phyloP scores from a whole-genome alignment of 2,113 vertebrate species.

The Mohoua ochrocephala region DNA sequence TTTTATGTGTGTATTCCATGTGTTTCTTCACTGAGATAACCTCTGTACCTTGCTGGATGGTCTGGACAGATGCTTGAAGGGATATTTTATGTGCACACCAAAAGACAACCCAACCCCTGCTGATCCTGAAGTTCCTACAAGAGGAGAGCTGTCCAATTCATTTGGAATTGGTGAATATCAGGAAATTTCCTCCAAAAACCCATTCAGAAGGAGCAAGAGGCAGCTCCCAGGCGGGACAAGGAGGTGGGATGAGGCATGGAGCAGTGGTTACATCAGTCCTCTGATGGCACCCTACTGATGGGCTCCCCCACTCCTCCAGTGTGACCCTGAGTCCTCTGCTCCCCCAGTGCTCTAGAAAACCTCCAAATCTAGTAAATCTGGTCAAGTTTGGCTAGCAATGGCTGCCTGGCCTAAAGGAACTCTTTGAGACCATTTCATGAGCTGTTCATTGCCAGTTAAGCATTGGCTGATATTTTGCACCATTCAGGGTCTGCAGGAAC shows the following conservation, averaged over 20 bases:
- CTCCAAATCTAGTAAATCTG: neutral
- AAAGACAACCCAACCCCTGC: neutral
- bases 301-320: rapidly evolving
- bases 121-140: neutral
- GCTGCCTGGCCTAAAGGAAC: neutral
- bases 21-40: neutral
- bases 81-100: neutral
- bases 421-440: neutral
- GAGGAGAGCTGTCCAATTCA: neutral
- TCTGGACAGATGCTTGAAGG: neutral
- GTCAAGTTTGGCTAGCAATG: neutral
- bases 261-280: neutral
- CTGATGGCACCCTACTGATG: neutral
- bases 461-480: neutral
- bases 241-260: neutral
- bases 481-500: neutral
- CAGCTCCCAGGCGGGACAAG: neutral
- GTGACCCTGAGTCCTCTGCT: rapidly evolving
- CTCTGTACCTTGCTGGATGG: neutral
- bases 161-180: neutral
- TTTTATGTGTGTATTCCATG: rapidly evolving
- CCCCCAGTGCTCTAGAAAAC: neutral
- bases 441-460: neutral
- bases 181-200: neutral
- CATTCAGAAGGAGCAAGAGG: neutral